phyloP scores from a whole-genome alignment of 2,113 vertebrate species.

The Bufo bufo region DNA sequence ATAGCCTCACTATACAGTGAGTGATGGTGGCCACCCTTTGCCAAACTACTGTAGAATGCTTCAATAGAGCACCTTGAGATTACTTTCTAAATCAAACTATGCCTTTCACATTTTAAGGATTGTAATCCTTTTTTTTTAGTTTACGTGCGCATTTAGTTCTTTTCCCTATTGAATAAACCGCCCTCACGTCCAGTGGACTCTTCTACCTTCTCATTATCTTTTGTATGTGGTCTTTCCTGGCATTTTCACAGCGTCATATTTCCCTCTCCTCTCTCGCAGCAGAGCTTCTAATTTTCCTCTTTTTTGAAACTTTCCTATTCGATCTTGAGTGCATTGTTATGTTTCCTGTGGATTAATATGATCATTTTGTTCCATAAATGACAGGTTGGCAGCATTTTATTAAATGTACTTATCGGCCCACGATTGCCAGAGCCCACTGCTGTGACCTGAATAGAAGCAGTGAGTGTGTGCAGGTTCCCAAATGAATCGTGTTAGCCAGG shows the following conservation, averaged over 20 bases:
- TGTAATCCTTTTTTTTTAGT: no score
- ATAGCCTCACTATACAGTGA: no score
- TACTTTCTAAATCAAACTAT: no score
- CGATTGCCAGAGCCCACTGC: accelerated
- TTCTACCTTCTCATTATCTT: background rate
- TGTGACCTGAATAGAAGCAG: background rate
- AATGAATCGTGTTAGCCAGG: background rate
- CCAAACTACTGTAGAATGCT: no score
- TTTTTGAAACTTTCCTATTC: conserved; percentile 4
- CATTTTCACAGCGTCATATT: background rate
- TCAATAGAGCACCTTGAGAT: no score
- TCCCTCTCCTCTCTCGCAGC: background rate
- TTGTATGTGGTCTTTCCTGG: background rate
- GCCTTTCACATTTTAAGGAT: no score
- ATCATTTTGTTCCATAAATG: conserved; percentile 40
- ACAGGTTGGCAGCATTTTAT: background rate
- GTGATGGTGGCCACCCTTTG: no score
- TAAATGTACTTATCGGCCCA: background rate
- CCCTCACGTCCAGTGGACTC: background rate
- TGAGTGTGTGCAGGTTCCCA: background rate
- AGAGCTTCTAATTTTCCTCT: background rate
- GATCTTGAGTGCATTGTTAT: background rate
- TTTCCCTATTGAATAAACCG: background rate
- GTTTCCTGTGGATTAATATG: conserved; percentile 32
- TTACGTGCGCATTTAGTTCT: no score